These are phyloP conservation scores for Drosophila mauritiana DNA, from an alignment of 1,140 invertebrate genomes.

Conservation along the genomic window DNA sequence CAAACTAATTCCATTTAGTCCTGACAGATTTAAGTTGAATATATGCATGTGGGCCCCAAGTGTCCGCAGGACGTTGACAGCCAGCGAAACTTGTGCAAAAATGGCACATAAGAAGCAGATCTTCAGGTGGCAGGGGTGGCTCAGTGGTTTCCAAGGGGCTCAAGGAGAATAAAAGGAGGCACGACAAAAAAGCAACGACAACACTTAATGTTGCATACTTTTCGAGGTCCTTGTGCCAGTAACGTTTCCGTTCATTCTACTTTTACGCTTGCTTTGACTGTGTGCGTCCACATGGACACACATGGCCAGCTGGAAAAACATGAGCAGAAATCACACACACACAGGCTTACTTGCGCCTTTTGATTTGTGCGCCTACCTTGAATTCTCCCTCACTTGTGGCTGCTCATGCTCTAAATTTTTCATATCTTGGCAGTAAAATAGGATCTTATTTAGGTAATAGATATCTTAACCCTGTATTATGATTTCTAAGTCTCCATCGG, in stretches of 20 bases:
- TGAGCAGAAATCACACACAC: background rate
- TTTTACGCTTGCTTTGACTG: constrained; percentile 51
- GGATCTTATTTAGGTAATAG: no score
- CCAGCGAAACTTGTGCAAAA: constrained; percentile 62
- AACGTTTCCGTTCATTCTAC: constrained; percentile 80
- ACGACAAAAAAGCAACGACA: constrained; percentile 10
- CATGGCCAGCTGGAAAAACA: background rate
- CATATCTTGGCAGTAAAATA: no score
- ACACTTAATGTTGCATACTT: constrained; percentile 81
- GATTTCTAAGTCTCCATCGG: no score
- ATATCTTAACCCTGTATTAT: no score
- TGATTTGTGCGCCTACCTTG: constrained; percentile 16
- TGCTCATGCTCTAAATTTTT: constrained; percentile 18
- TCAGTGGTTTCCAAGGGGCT: background rate
- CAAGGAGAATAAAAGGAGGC: background rate
- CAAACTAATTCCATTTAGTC: background rate
- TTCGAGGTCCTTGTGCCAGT: constrained; percentile 78
- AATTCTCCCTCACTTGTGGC: constrained; percentile 25
- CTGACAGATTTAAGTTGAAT: background rate
- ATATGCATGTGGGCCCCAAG: background rate
- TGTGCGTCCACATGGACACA: constrained; percentile 31
- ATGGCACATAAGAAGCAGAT: constrained; percentile 63
- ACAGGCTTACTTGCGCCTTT: no score
- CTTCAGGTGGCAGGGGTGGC: background rate
- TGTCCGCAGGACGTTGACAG: constrained; percentile 34